Base-by-base conservation (phyloP, 2,797 vertebrate genomes). In the Ispidina lecontei region DNA sequence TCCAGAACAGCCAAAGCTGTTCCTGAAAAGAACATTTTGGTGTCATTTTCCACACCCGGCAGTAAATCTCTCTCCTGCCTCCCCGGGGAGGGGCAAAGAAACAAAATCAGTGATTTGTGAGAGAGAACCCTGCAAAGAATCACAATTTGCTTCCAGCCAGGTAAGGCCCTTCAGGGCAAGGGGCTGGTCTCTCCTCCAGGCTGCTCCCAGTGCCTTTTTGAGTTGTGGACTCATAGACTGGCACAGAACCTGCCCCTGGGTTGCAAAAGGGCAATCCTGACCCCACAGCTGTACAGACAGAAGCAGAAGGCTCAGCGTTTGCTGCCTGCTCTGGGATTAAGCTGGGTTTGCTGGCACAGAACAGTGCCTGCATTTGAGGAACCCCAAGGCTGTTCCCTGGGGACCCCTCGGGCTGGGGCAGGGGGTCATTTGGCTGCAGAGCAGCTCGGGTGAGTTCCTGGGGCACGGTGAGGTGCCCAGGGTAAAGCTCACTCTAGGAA, bases 191-290 rank as follows among this genome's bases (percentile, higher is more conserved):
- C 69, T 52, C 28, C 72, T 65, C 68, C 44, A 35, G 28, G 7
- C 29, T 58, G 14, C 7, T 77, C 63, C 55, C 3, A 1, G 76
- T 4, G 62, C 52, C 31, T 51, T n/a, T 70, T 12, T 12, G 31
- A 58, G 37, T 29, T 14, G 35, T 3, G 20, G 6, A 16, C 11
- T 14, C 4, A 1, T 0, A 14, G 62, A 17, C 0, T 3, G 41
- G 77, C 31, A 33, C 23, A 39, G 67, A 84, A n/a, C 26, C n/a
- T 11, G 31, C 9, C 54, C 63, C 44, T 13, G 31, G 26, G 21
- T 17, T 18, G 31, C 21, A 28, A 46, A 72, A 62, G 0, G 1
- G 26, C 43, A 52, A 63, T 46, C 29, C 43, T 19, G 41, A 23
- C 20, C 54, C 60, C 19, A 5, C 25, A 31, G 71, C 67, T 19